These are phyloP conservation scores for Crossaster papposus DNA, from an alignment of 53 echinoderm and acorn worm species.

Conservation along the genomic window DNA sequence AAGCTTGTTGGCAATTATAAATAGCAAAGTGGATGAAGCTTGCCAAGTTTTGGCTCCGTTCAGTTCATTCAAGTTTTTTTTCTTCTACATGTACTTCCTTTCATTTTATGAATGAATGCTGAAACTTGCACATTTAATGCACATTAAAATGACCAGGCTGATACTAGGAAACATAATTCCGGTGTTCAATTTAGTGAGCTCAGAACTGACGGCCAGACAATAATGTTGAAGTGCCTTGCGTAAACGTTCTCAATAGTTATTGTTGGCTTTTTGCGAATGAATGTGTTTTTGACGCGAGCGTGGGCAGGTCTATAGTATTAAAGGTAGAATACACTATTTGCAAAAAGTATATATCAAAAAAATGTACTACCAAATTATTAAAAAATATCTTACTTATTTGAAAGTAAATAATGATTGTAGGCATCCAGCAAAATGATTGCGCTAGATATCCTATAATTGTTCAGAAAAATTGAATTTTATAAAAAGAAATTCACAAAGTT, in stretches of 20 bases:
- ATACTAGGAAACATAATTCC: not conserved
- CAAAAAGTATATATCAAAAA: too few relatives aligned
- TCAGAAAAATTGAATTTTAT: too few relatives aligned
- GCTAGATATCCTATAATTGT: too few relatives aligned
- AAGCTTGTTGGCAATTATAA: not conserved
- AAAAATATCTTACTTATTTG: too few relatives aligned
- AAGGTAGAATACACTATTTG: too few relatives aligned
- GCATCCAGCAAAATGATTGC: too few relatives aligned
- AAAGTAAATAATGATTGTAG: too few relatives aligned
- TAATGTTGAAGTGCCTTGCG: not conserved
- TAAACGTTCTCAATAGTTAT: not conserved
- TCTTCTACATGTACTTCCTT: not conserved
- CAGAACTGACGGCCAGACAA: too few relatives aligned
- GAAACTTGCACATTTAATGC: not conserved
- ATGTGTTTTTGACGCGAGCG: not conserved
- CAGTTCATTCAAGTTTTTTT: conserved; percentile 40
- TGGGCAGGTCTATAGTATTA: not conserved
- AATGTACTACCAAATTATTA: too few relatives aligned
- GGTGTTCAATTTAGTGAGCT: not conserved
- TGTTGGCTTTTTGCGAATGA: not conserved
- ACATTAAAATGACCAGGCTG: not conserved
- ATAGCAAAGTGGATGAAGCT: conserved; percentile 19
- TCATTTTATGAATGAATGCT: conserved; percentile 45
- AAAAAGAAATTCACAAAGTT: too few relatives aligned
- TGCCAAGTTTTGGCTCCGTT: conserved; percentile 33